phyloP scores from a whole-genome alignment of 37 sponge, comb jelly and placozoan genomes.

The Chondrosia reniformis region DNA sequence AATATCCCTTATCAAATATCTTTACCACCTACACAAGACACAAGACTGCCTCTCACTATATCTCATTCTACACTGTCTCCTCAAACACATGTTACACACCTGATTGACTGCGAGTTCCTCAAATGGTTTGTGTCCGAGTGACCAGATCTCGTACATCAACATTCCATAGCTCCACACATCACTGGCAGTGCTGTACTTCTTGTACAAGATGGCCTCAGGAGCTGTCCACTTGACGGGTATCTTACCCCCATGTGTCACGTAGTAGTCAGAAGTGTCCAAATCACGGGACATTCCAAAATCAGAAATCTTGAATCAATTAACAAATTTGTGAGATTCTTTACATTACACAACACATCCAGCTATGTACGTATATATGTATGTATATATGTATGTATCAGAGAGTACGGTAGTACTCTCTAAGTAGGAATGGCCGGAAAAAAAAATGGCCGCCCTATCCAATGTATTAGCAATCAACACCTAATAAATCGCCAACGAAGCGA shows the following conservation, averaged over 20 bases:
- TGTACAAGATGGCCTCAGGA: slow-evolving; percentile 10
- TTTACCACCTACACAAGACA: too few species aligned
- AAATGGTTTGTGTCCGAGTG: slow-evolving; percentile 28
- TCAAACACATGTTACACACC: too few species aligned
- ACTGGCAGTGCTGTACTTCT: not conserved
- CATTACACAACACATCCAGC: not conserved
- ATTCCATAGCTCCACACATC: slow-evolving; percentile 26
- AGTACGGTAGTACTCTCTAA: too few species aligned
- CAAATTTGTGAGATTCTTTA: not conserved
- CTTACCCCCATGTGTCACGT: not conserved
- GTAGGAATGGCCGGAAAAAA: too few species aligned
- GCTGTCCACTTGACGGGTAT: slow-evolving; percentile 21
- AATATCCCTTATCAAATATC: too few species aligned
- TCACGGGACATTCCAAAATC: slow-evolving; percentile 31
- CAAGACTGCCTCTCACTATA: too few species aligned
- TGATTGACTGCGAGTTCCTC: too few species aligned
- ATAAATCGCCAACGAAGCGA: too few species aligned
- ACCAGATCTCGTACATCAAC: slow-evolving; percentile 28
- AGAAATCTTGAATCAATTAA: slow-evolving; percentile 4
- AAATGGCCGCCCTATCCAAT: too few species aligned
- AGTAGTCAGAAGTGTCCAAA: not conserved
- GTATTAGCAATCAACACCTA: too few species aligned
- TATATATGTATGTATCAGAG: too few species aligned
- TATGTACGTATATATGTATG: not conserved
- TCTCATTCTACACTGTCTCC: too few species aligned